These are phyloP conservation scores for Umimayanthus kanabou DNA, from an alignment of 92 coral and sea anemone genomes.

Conservation along the genomic window DNA sequence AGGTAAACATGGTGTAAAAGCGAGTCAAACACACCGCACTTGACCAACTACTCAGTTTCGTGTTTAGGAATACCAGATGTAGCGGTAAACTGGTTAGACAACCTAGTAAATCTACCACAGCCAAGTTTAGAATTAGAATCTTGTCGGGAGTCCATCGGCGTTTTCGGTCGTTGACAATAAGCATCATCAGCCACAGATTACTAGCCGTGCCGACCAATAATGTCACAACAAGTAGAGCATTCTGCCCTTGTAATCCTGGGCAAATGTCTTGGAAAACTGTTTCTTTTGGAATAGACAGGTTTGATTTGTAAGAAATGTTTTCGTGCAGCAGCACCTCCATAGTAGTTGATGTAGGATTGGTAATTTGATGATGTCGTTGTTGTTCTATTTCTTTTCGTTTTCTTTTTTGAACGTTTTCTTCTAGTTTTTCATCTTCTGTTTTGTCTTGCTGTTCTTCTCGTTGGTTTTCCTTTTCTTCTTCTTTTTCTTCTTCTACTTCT, in stretches of 20 bases:
- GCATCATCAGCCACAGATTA: slow-evolving; percentile 42
- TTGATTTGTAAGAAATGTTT: neutral
- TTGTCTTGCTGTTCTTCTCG: slow-evolving; percentile 1
- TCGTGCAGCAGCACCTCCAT: neutral
- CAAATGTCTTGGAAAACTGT: slow-evolving; percentile 7
- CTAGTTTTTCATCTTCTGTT: slow-evolving; percentile 6
- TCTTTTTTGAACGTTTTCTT: neutral
- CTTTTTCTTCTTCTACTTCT: slow-evolving; percentile 19
- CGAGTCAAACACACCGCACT: slow-evolving; percentile 53
- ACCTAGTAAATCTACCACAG: slow-evolving; percentile 44
- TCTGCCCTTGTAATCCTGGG: slow-evolving; percentile 45
- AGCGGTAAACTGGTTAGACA: slow-evolving; percentile 55
- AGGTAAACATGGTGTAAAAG: slow-evolving; percentile 53
- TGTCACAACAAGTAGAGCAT: slow-evolving; percentile 30
- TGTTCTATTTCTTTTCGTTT: neutral
- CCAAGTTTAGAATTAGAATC: slow-evolving; percentile 52
- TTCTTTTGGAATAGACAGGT: neutral
- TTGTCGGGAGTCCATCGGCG: slow-evolving; percentile 51
- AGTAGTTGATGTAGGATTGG: neutral
- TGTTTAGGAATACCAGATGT: slow-evolving; percentile 44
- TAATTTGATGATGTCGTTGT: neutral
- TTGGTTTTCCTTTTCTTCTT: neutral
- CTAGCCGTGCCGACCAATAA: slow-evolving; percentile 42
- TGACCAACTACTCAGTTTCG: slow-evolving; percentile 27
- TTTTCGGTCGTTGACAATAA: slow-evolving; percentile 43